These are phyloP conservation scores for Phortica variegata DNA, from an alignment of 1,140 invertebrate species.

Conservation along the genomic window DNA sequence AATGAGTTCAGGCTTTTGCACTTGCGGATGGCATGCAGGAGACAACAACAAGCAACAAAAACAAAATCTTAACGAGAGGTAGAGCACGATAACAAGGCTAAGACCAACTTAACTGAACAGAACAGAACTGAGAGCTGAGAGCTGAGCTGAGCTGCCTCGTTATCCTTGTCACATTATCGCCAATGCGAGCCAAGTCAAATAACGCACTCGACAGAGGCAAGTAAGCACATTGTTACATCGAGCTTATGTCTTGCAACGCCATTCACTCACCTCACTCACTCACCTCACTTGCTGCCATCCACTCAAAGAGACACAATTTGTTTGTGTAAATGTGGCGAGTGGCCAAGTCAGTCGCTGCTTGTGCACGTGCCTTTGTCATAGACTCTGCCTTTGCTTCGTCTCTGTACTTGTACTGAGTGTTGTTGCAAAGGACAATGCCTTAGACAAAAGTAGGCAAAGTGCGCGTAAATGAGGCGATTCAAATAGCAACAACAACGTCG, in stretches of 20 bases:
- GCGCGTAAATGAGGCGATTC: not conserved
- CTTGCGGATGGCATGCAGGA: too few relatives aligned
- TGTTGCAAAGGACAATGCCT: constrained; percentile 30
- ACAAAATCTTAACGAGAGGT: too few relatives aligned
- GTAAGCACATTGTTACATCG: too few relatives aligned
- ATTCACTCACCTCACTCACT: too few relatives aligned
- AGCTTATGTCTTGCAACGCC: too few relatives aligned
- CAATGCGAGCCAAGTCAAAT: constrained; percentile 23
- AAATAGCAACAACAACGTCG: constrained; percentile 3
- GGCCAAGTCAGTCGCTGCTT: constrained; percentile 2
- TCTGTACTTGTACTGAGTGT: too few relatives aligned
- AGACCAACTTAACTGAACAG: too few relatives aligned
- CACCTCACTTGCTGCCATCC: not conserved
- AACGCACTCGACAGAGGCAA: not conserved
- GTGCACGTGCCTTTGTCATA: constrained; percentile 35
- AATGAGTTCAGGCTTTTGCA: too few relatives aligned
- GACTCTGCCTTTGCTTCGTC: too few relatives aligned
- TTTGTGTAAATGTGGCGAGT: not conserved
- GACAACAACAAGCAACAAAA: too few relatives aligned
- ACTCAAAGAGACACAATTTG: not conserved
- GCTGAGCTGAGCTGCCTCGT: constrained; percentile 28
- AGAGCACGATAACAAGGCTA: constrained; percentile 34
- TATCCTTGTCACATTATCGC: constrained; percentile 53
- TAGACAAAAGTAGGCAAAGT: not conserved
- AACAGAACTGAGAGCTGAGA: too few relatives aligned